Percentiles rank a stretch among this genome's conserved stretches.
phyloP scores from a whole-genome alignment of 92 coral and sea anemone genomes.

The Nematostella vectensis region DNA sequence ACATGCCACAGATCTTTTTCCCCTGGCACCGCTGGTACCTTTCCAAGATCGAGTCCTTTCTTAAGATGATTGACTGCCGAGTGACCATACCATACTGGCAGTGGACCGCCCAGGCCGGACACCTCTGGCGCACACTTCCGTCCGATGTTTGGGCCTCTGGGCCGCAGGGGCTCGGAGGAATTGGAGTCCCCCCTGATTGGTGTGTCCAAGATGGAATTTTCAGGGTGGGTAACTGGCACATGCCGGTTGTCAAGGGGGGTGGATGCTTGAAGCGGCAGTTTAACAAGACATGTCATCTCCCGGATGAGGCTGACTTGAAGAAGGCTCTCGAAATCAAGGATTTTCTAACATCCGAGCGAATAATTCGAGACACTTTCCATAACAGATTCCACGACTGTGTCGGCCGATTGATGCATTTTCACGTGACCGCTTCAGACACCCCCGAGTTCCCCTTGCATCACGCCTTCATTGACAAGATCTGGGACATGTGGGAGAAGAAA shows the following conservation, averaged over 20 bases:
- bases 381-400: constrained; percentile 60
- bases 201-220: constrained; percentile 64
- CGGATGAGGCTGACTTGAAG: constrained; percentile 18
- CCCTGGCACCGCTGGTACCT: constrained; percentile 89
- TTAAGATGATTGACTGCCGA: constrained; percentile 64
- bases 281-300: constrained; percentile 20
- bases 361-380: constrained; percentile 44
- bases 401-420: constrained; percentile 44
- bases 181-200: constrained; percentile 22
- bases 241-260: constrained; percentile 41
- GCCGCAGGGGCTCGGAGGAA: constrained; percentile 62
- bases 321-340: constrained; percentile 16
- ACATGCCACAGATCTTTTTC: constrained; percentile 51
- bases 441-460: constrained; percentile 88
- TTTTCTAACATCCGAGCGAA: constrained; percentile 38
- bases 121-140: constrained; percentile 11
- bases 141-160: constrained; percentile 54
- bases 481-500: constrained; percentile 65
- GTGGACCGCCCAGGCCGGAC: constrained; percentile 45
- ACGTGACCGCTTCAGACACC: constrained; percentile 46
- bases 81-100: constrained; percentile 71
- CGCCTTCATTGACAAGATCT: constrained; percentile 73
- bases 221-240: constrained; percentile 19
- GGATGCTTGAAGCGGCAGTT: constrained; percentile 56
- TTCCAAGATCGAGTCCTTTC: constrained; percentile 47